phyloP scores from a whole-genome alignment of 2,888 invertebrate genomes.

The Pyrrhosoma nymphula region DNA sequence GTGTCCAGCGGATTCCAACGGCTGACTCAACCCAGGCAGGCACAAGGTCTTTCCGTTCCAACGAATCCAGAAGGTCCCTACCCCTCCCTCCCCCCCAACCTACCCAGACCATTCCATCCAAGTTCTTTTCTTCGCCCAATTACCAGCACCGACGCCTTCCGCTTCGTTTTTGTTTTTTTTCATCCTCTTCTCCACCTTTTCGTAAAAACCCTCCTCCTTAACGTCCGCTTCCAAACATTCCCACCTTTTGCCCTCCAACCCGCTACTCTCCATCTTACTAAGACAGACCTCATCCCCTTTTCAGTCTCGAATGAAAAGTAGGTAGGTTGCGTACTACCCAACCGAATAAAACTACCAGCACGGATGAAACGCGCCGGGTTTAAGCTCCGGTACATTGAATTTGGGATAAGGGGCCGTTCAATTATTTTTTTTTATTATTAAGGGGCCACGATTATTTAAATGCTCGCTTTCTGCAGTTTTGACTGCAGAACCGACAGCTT shows the following conservation, averaged over 20 bases:
- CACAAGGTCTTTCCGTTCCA: background rate
- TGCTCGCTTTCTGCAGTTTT: too few relatives aligned
- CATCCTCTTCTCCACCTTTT: background rate
- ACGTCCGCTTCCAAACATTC: background rate
- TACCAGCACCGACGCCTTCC: conserved; percentile 52
- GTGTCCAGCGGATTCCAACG: conserved; percentile 48
- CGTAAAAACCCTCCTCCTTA: background rate
- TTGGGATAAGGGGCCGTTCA: too few relatives aligned
- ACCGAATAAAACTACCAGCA: background rate
- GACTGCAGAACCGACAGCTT: too few relatives aligned
- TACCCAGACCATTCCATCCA: background rate
- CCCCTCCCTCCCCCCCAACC: background rate
- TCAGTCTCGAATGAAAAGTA: background rate
- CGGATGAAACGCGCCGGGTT: background rate
- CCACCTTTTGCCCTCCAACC: background rate
- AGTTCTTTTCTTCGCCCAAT: conserved; percentile 47
- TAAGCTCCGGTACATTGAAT: background rate
- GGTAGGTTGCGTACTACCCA: background rate
- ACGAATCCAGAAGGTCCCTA: background rate
- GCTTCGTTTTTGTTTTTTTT: background rate
- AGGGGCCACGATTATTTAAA: too few relatives aligned
- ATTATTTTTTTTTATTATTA: too few relatives aligned
- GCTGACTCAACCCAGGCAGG: conserved; percentile 54
- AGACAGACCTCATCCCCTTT: background rate
- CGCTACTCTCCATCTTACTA: background rate